Evolutionary conservation across 2,797 vertebrate genomes (phyloP).

Genomic region (Protonibea diacanthus): DNA sequence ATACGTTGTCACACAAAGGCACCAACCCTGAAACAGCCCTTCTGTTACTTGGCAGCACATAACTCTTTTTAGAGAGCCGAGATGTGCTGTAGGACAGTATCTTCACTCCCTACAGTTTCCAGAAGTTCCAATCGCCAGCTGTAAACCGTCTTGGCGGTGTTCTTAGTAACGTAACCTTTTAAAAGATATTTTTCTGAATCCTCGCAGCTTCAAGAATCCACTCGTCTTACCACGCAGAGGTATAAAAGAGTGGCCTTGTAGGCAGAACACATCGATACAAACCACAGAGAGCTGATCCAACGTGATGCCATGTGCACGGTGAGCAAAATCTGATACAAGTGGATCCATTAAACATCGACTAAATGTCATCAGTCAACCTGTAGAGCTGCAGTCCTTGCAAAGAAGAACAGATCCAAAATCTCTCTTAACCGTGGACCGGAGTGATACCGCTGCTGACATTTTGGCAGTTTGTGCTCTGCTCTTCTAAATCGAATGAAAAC

Average conservation of each 20-base stretch:
- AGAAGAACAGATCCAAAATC: conserved; percentile 32
- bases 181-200: conserved; percentile 13
- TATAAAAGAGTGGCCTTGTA: conserved; percentile 50
- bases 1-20: conserved; percentile 7
- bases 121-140: background rate
- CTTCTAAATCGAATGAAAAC: conserved; percentile 20
- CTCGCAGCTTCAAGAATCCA: conserved; percentile 25
- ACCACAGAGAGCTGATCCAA: conserved; percentile 68
- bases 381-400: conserved; percentile 46
- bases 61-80: background rate
- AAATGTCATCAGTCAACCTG: conserved; percentile 62
- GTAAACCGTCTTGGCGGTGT: background rate
- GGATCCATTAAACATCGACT: conserved; percentile 74
- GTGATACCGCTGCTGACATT: background rate
- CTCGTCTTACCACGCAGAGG: conserved; percentile 13
- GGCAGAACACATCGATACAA: conserved; percentile 60
- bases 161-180: background rate
- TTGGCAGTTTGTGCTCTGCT: conserved; percentile 13
- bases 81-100: background rate
- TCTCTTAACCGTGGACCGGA: background rate
- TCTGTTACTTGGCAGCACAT: background rate
- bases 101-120: background rate
- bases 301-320: conserved; percentile 60
- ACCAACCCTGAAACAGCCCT: conserved; percentile 6
- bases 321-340: conserved; percentile 75